A percentile compares a stretch with the other conserved stretches of the same genome.
phyloP scores from a whole-genome alignment of 2,113 vertebrate species.

The Otocyon megalotis region DNA sequence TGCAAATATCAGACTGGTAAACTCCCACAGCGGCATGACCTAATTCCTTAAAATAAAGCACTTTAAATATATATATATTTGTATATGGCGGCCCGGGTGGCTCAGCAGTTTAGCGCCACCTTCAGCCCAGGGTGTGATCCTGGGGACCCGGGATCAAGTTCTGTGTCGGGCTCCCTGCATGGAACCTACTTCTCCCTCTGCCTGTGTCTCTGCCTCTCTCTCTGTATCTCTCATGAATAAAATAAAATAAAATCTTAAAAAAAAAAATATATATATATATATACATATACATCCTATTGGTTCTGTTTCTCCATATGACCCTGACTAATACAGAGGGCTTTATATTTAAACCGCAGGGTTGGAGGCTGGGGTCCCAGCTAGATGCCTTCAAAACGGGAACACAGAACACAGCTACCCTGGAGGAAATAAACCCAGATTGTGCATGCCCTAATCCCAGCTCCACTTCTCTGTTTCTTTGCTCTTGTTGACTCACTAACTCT shows the following conservation, averaged over 20 bases:
- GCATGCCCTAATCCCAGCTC: background rate
- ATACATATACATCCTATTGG: background rate
- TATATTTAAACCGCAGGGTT: background rate
- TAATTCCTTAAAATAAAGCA: background rate
- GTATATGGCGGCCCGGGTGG: too few species aligned
- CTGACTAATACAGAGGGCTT: background rate
- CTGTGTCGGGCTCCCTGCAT: too few species aligned
- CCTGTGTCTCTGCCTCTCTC: too few species aligned
- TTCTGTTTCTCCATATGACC: background rate
- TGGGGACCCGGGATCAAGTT: too few species aligned
- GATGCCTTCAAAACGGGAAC: background rate
- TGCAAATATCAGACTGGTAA: background rate
- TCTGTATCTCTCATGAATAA: too few species aligned
- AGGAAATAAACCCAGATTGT: background rate
- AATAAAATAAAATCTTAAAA: too few species aligned
- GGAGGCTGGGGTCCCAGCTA: background rate
- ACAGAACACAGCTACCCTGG: too few species aligned
- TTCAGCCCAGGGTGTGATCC: too few species aligned
- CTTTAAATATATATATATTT: background rate
- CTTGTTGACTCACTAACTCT: background rate
- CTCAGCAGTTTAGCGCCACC: too few species aligned
- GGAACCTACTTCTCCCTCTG: too few species aligned
- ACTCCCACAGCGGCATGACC: rapidly evolving
- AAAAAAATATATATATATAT: too few species aligned
- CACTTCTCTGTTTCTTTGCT: background rate